A percentile compares a stretch with the other conserved stretches of the same genome.
Conservation (phyloP, 1,140 invertebrate genomes). For the Phymastichus coffea region DNA sequence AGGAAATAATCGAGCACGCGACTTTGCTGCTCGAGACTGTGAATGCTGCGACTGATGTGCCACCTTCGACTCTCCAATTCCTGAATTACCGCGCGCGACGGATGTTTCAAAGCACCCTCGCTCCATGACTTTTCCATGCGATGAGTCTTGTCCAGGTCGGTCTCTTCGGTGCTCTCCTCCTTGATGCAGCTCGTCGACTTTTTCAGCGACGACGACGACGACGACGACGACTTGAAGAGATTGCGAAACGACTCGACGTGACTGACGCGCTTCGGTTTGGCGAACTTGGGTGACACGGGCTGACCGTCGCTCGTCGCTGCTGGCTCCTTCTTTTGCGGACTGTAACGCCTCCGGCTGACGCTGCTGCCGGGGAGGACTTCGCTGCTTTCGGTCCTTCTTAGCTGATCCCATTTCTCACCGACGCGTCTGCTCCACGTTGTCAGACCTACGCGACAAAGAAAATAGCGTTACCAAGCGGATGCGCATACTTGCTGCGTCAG, state of each 20-base stretch:
- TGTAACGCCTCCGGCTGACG: constrained; percentile 54
- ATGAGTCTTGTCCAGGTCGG: constrained; percentile 38
- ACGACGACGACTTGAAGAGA: constrained; percentile 48
- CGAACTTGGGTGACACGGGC: constrained; percentile 28
- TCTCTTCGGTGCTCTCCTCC: no score
- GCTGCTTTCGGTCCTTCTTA: constrained; percentile 62
- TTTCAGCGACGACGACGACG: not conserved
- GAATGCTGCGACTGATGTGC: constrained; percentile 42
- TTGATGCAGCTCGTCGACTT: not conserved
- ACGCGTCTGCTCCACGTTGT: constrained; percentile 68
- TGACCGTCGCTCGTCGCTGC: not conserved
- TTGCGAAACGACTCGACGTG: constrained; percentile 62
- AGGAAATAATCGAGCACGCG: constrained; percentile 44
- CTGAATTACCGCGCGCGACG: not conserved
- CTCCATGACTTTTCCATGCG: constrained; percentile 49
- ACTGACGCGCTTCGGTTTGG: constrained; percentile 55
- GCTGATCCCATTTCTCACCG: constrained; percentile 64
- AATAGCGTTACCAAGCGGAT: no score
- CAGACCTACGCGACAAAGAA: no score
- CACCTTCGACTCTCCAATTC: constrained; percentile 36
- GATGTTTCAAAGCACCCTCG: constrained; percentile 41
- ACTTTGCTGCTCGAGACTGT: constrained; percentile 45
- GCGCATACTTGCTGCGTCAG: no score
- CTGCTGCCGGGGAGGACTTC: constrained; percentile 57
- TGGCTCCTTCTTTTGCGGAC: constrained; percentile 46